These are phyloP conservation scores for Pseudomugil tenellus DNA, from an alignment of 2,797 vertebrate genomes.

Conservation along the genomic window DNA sequence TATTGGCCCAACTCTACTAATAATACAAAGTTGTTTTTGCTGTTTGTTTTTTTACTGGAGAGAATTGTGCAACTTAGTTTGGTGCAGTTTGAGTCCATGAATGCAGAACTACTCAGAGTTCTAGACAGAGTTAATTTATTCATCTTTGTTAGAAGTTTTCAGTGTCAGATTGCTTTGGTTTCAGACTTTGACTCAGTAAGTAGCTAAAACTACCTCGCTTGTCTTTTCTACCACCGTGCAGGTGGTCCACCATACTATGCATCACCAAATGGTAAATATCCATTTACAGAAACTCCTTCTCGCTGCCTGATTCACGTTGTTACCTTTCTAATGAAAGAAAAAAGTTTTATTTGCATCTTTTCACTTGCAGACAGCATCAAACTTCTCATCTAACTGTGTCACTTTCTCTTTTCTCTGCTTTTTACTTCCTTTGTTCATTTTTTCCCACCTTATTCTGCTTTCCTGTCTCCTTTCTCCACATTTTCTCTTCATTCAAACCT, in stretches of 20 bases:
- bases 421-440: not conserved
- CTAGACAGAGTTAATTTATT: not conserved
- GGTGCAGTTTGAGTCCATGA: too few species aligned
- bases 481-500: not conserved
- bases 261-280: not conserved
- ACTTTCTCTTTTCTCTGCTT: not conserved
- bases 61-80: too few species aligned
- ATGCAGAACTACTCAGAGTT: too few species aligned
- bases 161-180: not conserved
- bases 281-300: not conserved
- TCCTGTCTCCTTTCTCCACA: not conserved
- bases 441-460: not conserved
- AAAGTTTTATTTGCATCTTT: too few species aligned
- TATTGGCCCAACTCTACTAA: too few species aligned
- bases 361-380: too few species aligned
- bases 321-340: too few species aligned
- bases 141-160: not conserved
- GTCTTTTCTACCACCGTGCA: not conserved
- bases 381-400: too few species aligned
- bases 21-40: too few species aligned
- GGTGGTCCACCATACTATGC: not conserved
- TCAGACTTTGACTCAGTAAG: not conserved
- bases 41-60: too few species aligned
- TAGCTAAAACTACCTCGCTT: not conserved
- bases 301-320: not conserved